Evolutionary conservation across 2,113 vertebrate genomes (phyloP), one percentile per base, ranked within the genome.

Genomic region (Elanus axillaris): DNA sequence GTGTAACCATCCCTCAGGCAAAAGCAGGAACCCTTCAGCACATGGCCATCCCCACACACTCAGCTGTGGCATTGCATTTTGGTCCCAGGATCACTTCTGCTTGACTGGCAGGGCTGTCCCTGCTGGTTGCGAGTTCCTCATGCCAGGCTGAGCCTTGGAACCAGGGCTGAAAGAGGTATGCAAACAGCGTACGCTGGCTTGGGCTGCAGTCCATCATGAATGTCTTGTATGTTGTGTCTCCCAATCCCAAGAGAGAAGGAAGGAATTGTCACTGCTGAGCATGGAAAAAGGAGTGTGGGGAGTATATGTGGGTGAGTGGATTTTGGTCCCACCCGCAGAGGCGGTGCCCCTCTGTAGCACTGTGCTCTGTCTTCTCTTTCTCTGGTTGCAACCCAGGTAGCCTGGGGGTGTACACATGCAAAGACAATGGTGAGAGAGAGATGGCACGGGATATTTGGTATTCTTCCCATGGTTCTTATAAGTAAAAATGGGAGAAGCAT

Each of bases 371-470:
- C 42, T 71, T 62, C 16, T 42, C 7, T 68, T 72, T 53, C 15
- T 64, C 16, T 22, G 58, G 4, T 25, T 74, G 32, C 47, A 74
- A 1, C 8, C 31, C 29, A 11, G 0, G 2, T 47, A 43, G 78
- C 42, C 42, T 43, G 8, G 14, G 29, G 2, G 3, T 29, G 20
- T n/a, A 10, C 5, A 13, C 5, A 4, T 16, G 26, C 29, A 67
- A 42, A 48, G 15, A 15, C 62, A 56, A n/a, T 38, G 23, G 20
- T 36, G 36, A 29, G 9, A 75, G 45, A 14, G 36, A 14, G 34
- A 29, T n/a, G 10, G 7, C 47, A 32, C 0, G 0, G 40, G 9
- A 3, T 56, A 20, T 12, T 7, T 19, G 12, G 7, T 73, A 13
- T 43, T 76, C 34, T 86, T 90, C 17, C 27, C 2, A 2, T 56